Conservation (phyloP, 1,140 invertebrate species). For the Lineus longissimus region DNA sequence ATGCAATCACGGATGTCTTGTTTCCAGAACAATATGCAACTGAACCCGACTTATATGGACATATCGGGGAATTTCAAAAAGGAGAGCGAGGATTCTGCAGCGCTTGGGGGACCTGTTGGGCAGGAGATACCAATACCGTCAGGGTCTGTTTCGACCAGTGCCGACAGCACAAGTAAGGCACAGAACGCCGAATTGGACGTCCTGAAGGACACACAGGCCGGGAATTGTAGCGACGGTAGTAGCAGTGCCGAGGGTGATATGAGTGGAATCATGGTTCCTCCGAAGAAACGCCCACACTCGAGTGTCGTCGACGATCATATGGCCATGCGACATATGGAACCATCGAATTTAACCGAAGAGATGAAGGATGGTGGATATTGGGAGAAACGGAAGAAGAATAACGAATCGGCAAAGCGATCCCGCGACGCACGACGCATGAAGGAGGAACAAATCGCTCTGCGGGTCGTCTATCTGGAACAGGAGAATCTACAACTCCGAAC, state of each 20-base stretch:
- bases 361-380: slow-evolving; percentile 51
- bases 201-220: too few relatives aligned
- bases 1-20: too few relatives aligned
- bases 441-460: slow-evolving; percentile 71
- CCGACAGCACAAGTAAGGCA: too few relatives aligned
- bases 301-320: slow-evolving; percentile 39
- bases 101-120: too few relatives aligned
- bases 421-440: slow-evolving; percentile 49
- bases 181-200: too few relatives aligned
- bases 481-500: slow-evolving; percentile 51
- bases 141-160: too few relatives aligned
- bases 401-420: slow-evolving; percentile 54
- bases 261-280: slow-evolving; percentile 19
- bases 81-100: too few relatives aligned
- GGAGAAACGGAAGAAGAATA: slow-evolving; percentile 55
- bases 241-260: background rate
- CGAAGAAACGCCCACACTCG: slow-evolving; percentile 40
- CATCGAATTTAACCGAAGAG: slow-evolving; percentile 54
- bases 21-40: too few relatives aligned
- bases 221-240: background rate
- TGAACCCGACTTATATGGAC: too few relatives aligned
- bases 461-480: slow-evolving; percentile 47
- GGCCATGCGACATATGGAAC: too few relatives aligned
- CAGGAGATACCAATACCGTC: too few relatives aligned
- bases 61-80: too few relatives aligned